These are phyloP conservation scores for Acomys russatus DNA, from an alignment of 2,797 vertebrate genomes.

Conservation along the genomic window DNA sequence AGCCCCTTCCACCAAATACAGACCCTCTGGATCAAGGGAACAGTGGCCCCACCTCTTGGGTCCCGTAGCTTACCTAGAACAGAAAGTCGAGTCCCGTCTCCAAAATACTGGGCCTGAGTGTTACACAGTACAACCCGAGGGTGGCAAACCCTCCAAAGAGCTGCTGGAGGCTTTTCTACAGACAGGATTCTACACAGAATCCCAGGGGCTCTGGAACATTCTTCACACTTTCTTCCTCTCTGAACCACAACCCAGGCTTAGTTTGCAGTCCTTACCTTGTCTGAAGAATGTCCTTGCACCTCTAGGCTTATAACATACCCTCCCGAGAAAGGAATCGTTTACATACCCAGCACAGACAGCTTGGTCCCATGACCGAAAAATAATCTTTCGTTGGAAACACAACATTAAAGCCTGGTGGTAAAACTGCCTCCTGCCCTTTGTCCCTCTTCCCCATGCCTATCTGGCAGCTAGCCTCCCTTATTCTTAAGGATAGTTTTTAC, in stretches of 20 bases:
- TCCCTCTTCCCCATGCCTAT: neutral
- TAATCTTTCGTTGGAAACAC: constrained; percentile 71
- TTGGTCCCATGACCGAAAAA: constrained; percentile 84
- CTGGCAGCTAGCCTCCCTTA: neutral
- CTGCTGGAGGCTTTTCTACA: neutral
- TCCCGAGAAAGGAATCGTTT: neutral
- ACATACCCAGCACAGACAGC: constrained; percentile 86
- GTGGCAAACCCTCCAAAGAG: neutral
- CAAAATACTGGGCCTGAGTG: constrained; percentile 66
- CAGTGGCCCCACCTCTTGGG: accelerated
- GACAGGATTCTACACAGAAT: neutral
- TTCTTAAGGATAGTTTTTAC: neutral
- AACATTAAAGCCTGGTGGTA: constrained; percentile 58
- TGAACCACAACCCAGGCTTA: neutral
- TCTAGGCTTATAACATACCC: accelerated
- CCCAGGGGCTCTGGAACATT: accelerated
- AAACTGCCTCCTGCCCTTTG: constrained; percentile 62
- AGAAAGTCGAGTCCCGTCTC: constrained; percentile 52
- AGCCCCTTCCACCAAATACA: neutral
- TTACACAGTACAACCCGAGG: neutral
- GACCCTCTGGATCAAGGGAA: neutral
- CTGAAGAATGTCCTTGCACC: neutral
- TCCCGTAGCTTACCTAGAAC: constrained; percentile 70
- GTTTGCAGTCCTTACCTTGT: neutral
- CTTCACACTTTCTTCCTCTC: neutral